These are phyloP conservation scores for Seira ritae DNA, from an alignment of 2,888 invertebrate genomes.

Conservation along the genomic window DNA sequence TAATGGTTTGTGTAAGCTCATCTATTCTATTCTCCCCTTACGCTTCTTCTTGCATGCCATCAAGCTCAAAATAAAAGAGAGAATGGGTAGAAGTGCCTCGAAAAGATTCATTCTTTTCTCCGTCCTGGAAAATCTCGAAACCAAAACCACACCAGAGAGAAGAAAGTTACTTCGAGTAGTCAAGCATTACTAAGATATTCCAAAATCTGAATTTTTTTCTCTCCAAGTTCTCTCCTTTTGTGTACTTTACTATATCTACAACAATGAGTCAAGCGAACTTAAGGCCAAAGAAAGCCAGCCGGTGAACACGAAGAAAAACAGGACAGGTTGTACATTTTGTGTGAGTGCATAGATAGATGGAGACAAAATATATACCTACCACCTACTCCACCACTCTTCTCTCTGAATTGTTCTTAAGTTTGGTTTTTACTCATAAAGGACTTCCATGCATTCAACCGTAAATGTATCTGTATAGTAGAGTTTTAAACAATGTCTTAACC, in stretches of 20 bases:
- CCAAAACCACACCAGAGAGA: slow-evolving; percentile 46
- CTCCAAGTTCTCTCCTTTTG: background rate
- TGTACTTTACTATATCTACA: background rate
- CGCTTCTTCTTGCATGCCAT: slow-evolving; percentile 32
- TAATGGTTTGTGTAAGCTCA: slow-evolving; percentile 55
- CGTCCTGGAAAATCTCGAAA: slow-evolving; percentile 28
- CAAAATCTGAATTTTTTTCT: slow-evolving; percentile 19
- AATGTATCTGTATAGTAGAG: slow-evolving; percentile 36
- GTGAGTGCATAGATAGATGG: no score
- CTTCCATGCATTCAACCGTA: slow-evolving; percentile 46
- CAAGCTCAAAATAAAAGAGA: slow-evolving; percentile 17
- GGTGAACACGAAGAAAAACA: slow-evolving; percentile 1
- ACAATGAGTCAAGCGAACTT: background rate
- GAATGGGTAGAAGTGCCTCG: slow-evolving; percentile 35
- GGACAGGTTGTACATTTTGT: background rate
- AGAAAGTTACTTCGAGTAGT: slow-evolving; percentile 11
- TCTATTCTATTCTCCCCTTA: slow-evolving; percentile 41
- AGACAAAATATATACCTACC: background rate
- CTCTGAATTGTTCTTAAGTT: background rate
- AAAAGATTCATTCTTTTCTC: slow-evolving; percentile 45
- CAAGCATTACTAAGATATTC: slow-evolving; percentile 14
- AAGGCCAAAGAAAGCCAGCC: background rate
- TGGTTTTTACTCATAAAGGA: background rate
- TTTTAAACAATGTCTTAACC: background rate
- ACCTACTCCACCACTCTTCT: background rate